Base-by-base conservation (phyloP, 2,888 invertebrate species). In the Drosophila formosana region DNA sequence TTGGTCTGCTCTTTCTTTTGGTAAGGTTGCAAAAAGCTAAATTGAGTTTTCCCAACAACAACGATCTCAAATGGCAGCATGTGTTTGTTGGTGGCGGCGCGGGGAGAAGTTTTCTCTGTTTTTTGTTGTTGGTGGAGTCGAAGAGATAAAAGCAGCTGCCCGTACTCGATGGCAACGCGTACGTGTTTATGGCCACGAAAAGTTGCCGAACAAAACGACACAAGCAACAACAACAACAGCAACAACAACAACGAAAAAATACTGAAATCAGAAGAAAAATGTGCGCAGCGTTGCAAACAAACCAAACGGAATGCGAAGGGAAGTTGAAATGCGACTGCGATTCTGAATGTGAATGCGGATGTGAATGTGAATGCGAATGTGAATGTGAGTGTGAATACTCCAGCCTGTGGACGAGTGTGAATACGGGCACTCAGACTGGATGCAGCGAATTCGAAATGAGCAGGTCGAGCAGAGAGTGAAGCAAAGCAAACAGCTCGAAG, bases 131-230 rank as follows among this genome's bases (percentile, higher is more conserved):
- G 32, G 55, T 18, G 70, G 60, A 60, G 66, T 58, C 37, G 67
- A 55, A 55, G 72, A 82, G 81, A 81, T 78, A 82, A 82, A 80
- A 75, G 80, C 73, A 78, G 67, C 78, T 73, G 84, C 66, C 65
- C 63, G 50, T 53, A 63, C 75, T 75, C 71, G 69, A 64, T 78
- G 83, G 71, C 70, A 82, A 80, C 85, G 82, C 82, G 85, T 83
- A 83, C 82, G 82, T 83, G 82, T 83, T 83, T 85, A 83, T 82
- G 80, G 82, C 82, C 78, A 82, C 85, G 82, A 83, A 83, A 83
- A 83, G 85, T 83, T 83, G 82, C 82, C 80, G 74, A 75, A 72
- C 80, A 79, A 76, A 78, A 84, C 78, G 72, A 75, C 66, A 66
- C 70, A 68, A 46, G 62, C 55, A 61, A 50, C 45, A 63, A 23